Evolutionary conservation across 2,888 invertebrate species (phyloP).

Genomic region (Leptothorax acervorum): DNA sequence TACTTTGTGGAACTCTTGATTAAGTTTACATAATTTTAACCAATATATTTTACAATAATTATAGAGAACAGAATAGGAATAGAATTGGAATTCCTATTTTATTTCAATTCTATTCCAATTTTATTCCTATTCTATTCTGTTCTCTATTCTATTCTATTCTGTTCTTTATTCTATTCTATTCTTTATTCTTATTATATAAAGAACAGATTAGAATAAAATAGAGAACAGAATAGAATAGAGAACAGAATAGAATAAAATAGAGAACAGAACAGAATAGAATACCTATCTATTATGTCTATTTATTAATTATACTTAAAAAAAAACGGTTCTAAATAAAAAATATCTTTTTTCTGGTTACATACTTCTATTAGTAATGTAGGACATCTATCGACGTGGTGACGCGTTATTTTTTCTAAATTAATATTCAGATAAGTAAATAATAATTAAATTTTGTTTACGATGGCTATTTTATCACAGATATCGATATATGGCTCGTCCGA

Average conservation of each 20-base stretch:
- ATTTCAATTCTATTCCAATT: too few species aligned
- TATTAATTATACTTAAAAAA: not conserved
- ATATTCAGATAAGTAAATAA: conserved; percentile 24
- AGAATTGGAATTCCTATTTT: too few species aligned
- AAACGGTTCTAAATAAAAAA: not conserved
- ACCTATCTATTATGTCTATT: not conserved
- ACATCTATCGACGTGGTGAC: not conserved
- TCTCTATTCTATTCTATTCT: too few species aligned
- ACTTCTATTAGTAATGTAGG: not conserved
- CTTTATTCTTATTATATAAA: too few species aligned
- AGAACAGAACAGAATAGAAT: too few species aligned
- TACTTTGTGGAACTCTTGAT: not conserved
- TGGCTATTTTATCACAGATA: not conserved
- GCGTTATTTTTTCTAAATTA: conserved; percentile 10
- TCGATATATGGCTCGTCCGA: not conserved
- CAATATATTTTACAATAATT: not conserved
- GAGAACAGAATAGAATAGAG: too few species aligned
- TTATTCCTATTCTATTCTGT: too few species aligned
- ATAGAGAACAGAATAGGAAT: too few species aligned
- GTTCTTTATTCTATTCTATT: too few species aligned
- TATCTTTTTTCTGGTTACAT: not conserved
- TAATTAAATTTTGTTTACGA: not conserved
- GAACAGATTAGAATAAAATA: too few species aligned
- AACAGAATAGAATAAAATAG: too few species aligned
- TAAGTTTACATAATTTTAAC: not conserved